Evolutionary conservation across 2,113 vertebrate genomes (phyloP).

Genomic region (Condylura cristata): DNA sequence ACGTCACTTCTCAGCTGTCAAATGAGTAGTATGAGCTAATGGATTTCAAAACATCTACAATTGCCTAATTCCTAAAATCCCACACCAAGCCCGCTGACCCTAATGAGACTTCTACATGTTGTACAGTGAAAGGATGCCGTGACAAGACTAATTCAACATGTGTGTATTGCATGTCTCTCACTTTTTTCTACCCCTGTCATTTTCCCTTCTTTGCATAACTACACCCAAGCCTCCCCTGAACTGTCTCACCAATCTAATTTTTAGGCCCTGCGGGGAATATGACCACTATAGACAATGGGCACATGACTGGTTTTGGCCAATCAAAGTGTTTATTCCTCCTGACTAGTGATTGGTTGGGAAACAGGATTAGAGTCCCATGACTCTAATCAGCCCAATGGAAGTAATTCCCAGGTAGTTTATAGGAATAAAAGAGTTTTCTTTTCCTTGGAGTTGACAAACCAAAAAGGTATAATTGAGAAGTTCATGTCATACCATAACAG

Average conservation of each 20-base stretch:
- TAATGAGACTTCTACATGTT: conserved; percentile 6
- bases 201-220: neutral
- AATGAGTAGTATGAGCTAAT: neutral
- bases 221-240: neutral
- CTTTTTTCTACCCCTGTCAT: neutral
- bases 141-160: neutral
- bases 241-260: neutral
- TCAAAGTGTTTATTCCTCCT: neutral
- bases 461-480: neutral
- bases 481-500: neutral
- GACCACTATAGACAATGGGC: no score
- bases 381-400: neutral
- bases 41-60: conserved; percentile 39
- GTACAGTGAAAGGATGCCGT: neutral
- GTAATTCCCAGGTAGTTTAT: neutral
- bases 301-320: neutral
- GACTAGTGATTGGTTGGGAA: neutral
- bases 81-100: conserved; percentile 4
- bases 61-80: conserved; percentile 59
- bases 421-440: neutral
- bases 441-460: neutral
- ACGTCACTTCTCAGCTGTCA: neutral
- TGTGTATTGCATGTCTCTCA: neutral
- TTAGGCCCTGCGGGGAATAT: rapidly evolving
- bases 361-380: neutral